Evolutionary conservation across 2,797 vertebrate species (phyloP).

Genomic region (Enteromius afrohamiltoni): DNA sequence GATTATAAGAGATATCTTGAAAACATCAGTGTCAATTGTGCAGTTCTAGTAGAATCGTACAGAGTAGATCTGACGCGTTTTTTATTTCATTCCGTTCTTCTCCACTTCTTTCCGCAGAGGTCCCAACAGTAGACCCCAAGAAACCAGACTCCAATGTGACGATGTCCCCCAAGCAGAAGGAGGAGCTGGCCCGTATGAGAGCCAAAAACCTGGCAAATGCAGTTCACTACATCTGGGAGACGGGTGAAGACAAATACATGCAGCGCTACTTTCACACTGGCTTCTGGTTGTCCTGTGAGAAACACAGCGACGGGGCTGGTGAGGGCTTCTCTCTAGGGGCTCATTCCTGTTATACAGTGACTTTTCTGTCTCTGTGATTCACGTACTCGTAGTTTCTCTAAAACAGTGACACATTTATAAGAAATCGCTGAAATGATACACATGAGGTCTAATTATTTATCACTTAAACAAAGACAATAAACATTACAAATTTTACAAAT

Average conservation of each 20-base stretch:
- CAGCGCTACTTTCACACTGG: slow-evolving; percentile 86
- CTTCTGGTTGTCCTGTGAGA: slow-evolving; percentile 87
- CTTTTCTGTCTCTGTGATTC: too few relatives aligned
- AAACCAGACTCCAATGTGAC: slow-evolving; percentile 66
- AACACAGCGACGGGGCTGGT: slow-evolving; percentile 77
- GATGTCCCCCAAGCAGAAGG: slow-evolving; percentile 69
- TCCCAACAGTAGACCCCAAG: slow-evolving; percentile 70
- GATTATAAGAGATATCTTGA: background rate
- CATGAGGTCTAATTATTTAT: too few relatives aligned
- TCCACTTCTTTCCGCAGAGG: slow-evolving; percentile 62
- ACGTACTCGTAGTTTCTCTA: too few relatives aligned
- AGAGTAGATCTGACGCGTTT: background rate
- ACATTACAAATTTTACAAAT: too few relatives aligned
- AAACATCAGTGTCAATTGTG: background rate
- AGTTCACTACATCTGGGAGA: slow-evolving; percentile 88
- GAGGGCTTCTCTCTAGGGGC: background rate
- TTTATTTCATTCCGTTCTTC: background rate
- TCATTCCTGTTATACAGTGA: too few relatives aligned
- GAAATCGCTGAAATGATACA: too few relatives aligned
- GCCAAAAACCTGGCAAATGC: slow-evolving; percentile 77
- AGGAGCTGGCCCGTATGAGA: slow-evolving; percentile 68
- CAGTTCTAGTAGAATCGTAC: background rate
- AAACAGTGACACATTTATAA: too few relatives aligned
- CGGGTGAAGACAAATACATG: slow-evolving; percentile 85
- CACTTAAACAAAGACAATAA: too few relatives aligned